Evolutionary conservation across 23 tunicate species (phyloP).

Genomic region (Styela plicata): DNA sequence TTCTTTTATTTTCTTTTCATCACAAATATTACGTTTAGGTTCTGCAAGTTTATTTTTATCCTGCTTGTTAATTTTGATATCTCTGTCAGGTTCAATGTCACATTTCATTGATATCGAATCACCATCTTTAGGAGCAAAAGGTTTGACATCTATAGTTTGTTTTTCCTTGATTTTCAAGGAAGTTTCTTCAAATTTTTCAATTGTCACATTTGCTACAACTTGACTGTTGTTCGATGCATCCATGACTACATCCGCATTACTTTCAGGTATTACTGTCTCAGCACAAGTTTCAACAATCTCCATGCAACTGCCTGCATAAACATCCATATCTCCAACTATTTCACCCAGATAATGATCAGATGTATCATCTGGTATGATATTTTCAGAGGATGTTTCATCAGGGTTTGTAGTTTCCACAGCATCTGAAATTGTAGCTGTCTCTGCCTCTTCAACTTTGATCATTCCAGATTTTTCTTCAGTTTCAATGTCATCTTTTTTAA

Average conservation of each 20-base stretch:
- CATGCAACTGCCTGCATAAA: constrained; percentile 20
- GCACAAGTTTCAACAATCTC: not conserved
- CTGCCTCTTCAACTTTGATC: not conserved
- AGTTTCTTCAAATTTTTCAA: not conserved
- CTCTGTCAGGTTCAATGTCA: too few relatives aligned
- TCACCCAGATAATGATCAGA: not conserved
- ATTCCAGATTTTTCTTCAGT: not conserved
- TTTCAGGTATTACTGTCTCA: not conserved
- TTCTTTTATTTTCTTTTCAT: not conserved
- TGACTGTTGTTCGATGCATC: not conserved
- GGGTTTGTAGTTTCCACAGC: not conserved
- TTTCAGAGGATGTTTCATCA: not conserved
- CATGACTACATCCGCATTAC: not conserved
- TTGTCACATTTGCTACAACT: not conserved
- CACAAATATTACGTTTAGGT: too few relatives aligned
- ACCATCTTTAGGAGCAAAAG: too few relatives aligned
- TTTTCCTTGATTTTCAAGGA: too few relatives aligned
- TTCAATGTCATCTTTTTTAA: not conserved
- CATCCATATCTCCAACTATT: not conserved
- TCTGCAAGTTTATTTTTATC: too few relatives aligned
- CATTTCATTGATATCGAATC: too few relatives aligned
- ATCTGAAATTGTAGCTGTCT: not conserved
- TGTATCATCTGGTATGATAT: not conserved
- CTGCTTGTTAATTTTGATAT: too few relatives aligned
- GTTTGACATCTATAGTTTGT: too few relatives aligned